These are phyloP conservation scores for Caenorhabditis elegans DNA, from an alignment of 1,140 invertebrate genomes.

Conservation along the genomic window WBcel235 BX284606.5:8812001-8812500, in stretches of 20 bases:
- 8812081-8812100: not conserved
- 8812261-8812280: not conserved
- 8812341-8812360: not conserved
- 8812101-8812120: not conserved
- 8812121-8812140: not conserved
- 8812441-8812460: too few species aligned
- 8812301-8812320: not conserved
- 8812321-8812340: not conserved
- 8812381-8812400: not conserved
- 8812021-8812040: too few species aligned
- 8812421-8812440: too few species aligned
- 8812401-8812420: too few species aligned
- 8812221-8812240: not conserved
- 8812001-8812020: too few species aligned
- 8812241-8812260: not conserved
- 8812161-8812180: not conserved
- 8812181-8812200: constrained; percentile 10
- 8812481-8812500: too few species aligned
- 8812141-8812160: not conserved
- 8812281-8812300: not conserved
- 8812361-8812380: not conserved
- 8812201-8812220: not conserved
- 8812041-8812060: too few species aligned
- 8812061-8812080: not conserved
- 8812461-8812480: too few species aligned